Percentiles rank a stretch among this genome's conserved stretches.
Evolutionary conservation across 2,113 vertebrate genomes (phyloP).

Genomic region (Solea senegalensis): DNA sequence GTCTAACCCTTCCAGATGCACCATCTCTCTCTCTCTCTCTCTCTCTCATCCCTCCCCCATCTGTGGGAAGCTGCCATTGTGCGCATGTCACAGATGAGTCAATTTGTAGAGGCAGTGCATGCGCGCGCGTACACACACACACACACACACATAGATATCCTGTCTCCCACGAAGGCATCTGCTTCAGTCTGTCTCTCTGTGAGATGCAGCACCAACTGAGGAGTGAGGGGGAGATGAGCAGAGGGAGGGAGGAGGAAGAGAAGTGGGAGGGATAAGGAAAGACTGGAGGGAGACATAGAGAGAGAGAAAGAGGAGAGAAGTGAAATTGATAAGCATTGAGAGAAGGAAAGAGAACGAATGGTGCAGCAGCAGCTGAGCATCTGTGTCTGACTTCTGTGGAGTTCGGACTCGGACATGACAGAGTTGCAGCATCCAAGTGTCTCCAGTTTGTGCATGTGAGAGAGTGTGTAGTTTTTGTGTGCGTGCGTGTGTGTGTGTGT

Average conservation of each 20-base stretch:
- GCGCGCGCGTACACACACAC: conserved; percentile 37
- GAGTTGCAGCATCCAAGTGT: conserved; percentile 50
- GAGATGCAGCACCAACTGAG: conserved; percentile 71
- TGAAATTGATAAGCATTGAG: neutral
- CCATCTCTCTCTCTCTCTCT: conserved; percentile 32
- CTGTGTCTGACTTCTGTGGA: conserved; percentile 65
- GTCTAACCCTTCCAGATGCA: conserved; percentile 9
- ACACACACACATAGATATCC: conserved; percentile 44
- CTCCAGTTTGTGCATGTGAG: conserved; percentile 22
- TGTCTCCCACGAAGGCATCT: conserved; percentile 78
- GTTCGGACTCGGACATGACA: conserved; percentile 52
- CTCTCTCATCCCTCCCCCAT: conserved; percentile 73
- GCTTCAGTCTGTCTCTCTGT: conserved; percentile 73
- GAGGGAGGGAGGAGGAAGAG: conserved; percentile 42
- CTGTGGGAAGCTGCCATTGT: conserved; percentile 76
- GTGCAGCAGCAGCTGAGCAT: conserved; percentile 27
- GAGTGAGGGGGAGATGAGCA: conserved; percentile 47
- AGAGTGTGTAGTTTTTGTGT: conserved; percentile 11
- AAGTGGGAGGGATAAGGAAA: neutral
- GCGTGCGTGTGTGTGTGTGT: conserved; percentile 15
- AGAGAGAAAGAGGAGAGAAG: neutral
- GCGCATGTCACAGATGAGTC: conserved; percentile 80
- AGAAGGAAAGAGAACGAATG: neutral
- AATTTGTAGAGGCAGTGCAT: conserved; percentile 76
- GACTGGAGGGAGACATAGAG: neutral